phyloP scores from a whole-genome alignment of 1,140 invertebrate species.

The Alviniconcha marisindica region DNA sequence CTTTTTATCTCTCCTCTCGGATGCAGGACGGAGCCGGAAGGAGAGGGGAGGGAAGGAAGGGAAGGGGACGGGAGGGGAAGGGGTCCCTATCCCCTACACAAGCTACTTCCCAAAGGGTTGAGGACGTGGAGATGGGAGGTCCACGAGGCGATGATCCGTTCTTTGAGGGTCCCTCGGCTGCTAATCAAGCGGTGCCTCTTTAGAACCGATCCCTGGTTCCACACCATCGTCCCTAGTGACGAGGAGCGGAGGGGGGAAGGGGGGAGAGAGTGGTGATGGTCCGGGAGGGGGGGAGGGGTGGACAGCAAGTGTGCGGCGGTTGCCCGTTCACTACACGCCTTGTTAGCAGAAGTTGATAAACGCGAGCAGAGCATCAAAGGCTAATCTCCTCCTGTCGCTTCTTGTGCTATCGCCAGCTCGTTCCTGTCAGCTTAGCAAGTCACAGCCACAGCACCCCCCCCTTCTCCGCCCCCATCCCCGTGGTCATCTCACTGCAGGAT shows the following conservation, averaged over 20 bases:
- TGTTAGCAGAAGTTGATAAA: background rate
- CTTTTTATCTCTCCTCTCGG: too few relatives aligned
- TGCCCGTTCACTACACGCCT: background rate
- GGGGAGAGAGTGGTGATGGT: too few relatives aligned
- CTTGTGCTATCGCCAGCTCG: background rate
- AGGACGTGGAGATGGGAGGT: background rate
- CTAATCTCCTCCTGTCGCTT: conserved; percentile 5
- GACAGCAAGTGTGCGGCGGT: background rate
- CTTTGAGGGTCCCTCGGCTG: background rate
- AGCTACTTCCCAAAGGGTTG: background rate
- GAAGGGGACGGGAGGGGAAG: background rate
- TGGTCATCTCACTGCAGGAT: too few relatives aligned
- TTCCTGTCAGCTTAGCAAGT: too few relatives aligned
- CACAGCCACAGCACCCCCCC: background rate
- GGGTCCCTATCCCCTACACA: background rate
- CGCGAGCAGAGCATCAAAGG: background rate
- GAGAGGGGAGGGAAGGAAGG: background rate
- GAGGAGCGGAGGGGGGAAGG: background rate
- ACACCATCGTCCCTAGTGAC: background rate
- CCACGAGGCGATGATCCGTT: background rate
- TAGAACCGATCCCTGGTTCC: too few relatives aligned
- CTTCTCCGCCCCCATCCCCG: background rate
- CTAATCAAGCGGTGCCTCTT: background rate
- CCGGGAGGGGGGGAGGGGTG: background rate
- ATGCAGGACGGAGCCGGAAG: background rate